Base-by-base conservation (phyloP, 2,797 vertebrate species). In the Melanotaenia nigrans region DNA sequence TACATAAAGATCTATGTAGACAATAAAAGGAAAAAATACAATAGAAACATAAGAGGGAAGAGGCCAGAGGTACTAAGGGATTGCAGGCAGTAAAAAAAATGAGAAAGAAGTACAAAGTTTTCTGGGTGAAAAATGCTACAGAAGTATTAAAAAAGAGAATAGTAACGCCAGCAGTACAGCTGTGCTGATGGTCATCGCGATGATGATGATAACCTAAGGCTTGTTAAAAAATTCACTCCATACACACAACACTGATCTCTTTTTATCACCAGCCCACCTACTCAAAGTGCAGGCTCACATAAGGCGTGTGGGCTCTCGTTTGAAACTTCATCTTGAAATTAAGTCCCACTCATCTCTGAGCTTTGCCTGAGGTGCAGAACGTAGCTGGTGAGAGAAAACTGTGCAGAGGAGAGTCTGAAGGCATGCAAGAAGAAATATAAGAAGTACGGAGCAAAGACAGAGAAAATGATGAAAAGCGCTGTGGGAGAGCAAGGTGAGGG, bases 291-390 rank as follows among this genome's bases (percentile, higher is more conserved):
- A 67, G 61, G 32, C 74, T 74, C 76, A 78, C 75, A 77, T 10
- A 12, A 75, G 64, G 81, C 30, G 22, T 78, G 82, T 78, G 81
- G 73, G 81, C 75, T 79, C 71, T 71, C 62, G 42, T 79, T 84
- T 77, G 65, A 89, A 82, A 89, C 73, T 72, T 83, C 67, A 72
- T 79, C 78, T 83, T 10, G 18, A 87, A 90, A 87, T 86, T 78
- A 87, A 77, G 68, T 75, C 55, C 65, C 66, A 75, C 84, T 89
- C 82, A 64, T 88, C 61, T 82, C 73, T 75, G 76, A 75, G 77
- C 79, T 75, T 80, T 33, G 83, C 87, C 82, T 30, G 66, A 83
- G 87, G 85, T 76, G 82, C 60, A 14, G 59, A 83, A 79, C 70
- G 68, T 42, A 66, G 66, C 61, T 45, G 51, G 62, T 38, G 80